Percentiles rank a stretch among this genome's conserved stretches.
These are phyloP conservation scores for Latrodectus elegans DNA, from an alignment of 2,888 invertebrate species.

Conservation along the genomic window DNA sequence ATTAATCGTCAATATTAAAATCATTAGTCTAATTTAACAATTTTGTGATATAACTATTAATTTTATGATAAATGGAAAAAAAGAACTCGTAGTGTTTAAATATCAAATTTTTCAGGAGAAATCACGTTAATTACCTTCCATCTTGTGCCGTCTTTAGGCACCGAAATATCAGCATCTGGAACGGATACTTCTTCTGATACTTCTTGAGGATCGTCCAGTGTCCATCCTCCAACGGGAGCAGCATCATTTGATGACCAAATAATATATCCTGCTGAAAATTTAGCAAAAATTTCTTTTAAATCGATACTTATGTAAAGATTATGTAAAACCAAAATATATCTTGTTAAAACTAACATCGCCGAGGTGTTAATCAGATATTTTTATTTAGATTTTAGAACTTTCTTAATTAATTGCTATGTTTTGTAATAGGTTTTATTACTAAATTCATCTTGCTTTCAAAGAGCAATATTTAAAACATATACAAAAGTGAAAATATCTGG, in stretches of 20 bases:
- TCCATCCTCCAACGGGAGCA: constrained; percentile 15
- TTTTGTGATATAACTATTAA: too few relatives aligned
- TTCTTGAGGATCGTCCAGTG: not conserved
- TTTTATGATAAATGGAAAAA: too few relatives aligned
- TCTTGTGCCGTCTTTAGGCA: constrained; percentile 38
- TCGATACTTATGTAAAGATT: not conserved
- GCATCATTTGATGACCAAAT: constrained; percentile 41
- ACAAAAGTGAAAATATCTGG: too few relatives aligned
- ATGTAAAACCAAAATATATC: not conserved
- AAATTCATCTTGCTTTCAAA: too few relatives aligned
- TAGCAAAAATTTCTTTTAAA: not conserved
- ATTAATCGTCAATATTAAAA: too few relatives aligned
- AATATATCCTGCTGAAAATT: constrained; percentile 26
- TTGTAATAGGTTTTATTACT: too few relatives aligned
- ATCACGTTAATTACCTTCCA: constrained; percentile 39
- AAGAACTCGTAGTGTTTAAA: too few relatives aligned
- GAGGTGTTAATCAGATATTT: not conserved
- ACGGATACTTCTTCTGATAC: not conserved
- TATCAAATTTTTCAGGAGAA: not conserved
- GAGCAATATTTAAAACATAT: too few relatives aligned
- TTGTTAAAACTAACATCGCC: not conserved
- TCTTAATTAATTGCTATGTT: too few relatives aligned
- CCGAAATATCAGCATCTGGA: not conserved
- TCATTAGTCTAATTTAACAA: too few relatives aligned
- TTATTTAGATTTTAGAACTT: not conserved